Evolutionary conservation across 2,888 invertebrate genomes (phyloP).

Genomic region (Tryphoninae sp.): DNA sequence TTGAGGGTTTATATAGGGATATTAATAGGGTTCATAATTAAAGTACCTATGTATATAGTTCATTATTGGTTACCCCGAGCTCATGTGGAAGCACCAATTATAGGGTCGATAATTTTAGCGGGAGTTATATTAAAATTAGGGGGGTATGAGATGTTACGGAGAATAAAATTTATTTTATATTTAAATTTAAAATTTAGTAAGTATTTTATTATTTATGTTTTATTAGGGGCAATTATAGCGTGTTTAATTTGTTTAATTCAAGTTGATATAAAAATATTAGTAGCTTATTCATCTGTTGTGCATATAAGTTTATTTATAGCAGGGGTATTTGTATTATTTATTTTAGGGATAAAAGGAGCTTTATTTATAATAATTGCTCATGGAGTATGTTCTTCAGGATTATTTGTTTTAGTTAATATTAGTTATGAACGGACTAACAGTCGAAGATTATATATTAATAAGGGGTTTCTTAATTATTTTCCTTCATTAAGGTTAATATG

Average conservation of each 20-base stretch:
- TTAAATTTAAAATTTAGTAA: neutral
- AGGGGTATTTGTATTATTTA: conserved; percentile 83
- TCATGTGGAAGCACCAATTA: conserved; percentile 88
- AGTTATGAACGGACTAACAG: conserved; percentile 84
- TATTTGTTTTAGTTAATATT: conserved; percentile 87
- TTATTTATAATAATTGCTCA: conserved; percentile 86
- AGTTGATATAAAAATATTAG: conserved; percentile 87
- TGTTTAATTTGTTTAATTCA: conserved; percentile 87
- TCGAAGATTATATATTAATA: conserved; percentile 86
- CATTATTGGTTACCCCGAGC: conserved; percentile 89
- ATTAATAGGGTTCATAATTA: conserved; percentile 86
- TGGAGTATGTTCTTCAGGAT: conserved; percentile 86
- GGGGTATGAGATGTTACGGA: too few species aligned
- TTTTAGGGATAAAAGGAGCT: conserved; percentile 83
- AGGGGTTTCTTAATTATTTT: conserved; percentile 84
- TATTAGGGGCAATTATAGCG: too few species aligned
- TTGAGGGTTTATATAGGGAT: conserved; percentile 83
- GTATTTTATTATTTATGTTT: conserved; percentile 74
- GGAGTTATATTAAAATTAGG: neutral
- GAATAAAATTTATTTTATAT: too few species aligned
- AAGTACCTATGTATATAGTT: conserved; percentile 87
- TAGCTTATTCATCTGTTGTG: conserved; percentile 89
- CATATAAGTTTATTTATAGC: conserved; percentile 87
- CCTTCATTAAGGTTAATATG: conserved; percentile 85
- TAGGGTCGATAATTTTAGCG: neutral